phyloP scores from a whole-genome alignment of 1,140 invertebrate species.

The Callitettix versicolor region DNA sequence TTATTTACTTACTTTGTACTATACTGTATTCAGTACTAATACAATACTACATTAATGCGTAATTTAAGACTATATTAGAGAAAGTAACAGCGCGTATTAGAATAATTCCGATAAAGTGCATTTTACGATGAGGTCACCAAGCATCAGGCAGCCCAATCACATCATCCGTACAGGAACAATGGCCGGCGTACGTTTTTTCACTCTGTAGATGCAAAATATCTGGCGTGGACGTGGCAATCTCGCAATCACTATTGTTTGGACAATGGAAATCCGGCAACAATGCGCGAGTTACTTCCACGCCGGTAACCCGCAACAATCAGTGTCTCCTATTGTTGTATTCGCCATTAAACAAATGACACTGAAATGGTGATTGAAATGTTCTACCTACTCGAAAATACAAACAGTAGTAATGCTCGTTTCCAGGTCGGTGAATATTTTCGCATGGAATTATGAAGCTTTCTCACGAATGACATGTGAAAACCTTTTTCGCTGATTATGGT shows the following conservation, averaged over 20 bases:
- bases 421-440: too few relatives aligned
- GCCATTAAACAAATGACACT: conserved; percentile 12
- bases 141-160: conserved; percentile 2
- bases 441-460: too few relatives aligned
- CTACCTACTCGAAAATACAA: too few relatives aligned
- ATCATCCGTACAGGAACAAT: background rate
- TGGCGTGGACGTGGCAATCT: background rate
- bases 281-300: conserved; percentile 2
- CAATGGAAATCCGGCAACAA: conserved; percentile 1
- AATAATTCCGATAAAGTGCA: background rate
- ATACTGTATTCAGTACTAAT: too few relatives aligned
- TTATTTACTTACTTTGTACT: too few relatives aligned
- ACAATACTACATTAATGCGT: too few relatives aligned
- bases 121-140: conserved; percentile 11
- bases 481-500: too few relatives aligned
- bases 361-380: conserved; percentile 4
- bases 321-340: background rate
- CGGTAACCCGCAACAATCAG: conserved; percentile 12
- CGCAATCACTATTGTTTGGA: too few relatives aligned
- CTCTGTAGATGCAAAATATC: conserved; percentile 9
- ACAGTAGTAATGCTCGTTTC: too few relatives aligned
- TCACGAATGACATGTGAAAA: too few relatives aligned
- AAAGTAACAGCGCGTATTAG: too few relatives aligned
- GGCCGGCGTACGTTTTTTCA: background rate
- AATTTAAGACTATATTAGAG: too few relatives aligned